These are phyloP conservation scores for Aleiodes testaceus DNA, from an alignment of 2,888 invertebrate genomes.

Conservation along the genomic window DNA sequence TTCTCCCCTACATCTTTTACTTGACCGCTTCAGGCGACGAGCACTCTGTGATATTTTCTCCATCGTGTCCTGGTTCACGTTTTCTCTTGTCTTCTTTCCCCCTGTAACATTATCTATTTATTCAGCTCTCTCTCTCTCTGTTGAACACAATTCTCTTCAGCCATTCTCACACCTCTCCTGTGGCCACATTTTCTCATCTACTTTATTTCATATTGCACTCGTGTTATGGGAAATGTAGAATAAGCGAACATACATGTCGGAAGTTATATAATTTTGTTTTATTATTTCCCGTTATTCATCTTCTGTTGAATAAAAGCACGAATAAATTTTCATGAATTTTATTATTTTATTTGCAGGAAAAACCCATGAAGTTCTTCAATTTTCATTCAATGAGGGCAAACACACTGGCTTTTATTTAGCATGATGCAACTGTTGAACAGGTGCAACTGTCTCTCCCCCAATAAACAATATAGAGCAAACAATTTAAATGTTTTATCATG, in stretches of 20 bases:
- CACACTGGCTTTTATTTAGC: constrained; percentile 1
- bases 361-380: not conserved
- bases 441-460: constrained; percentile 8
- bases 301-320: too few relatives aligned
- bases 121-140: constrained; percentile 28
- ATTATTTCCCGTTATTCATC: too few relatives aligned
- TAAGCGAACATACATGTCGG: not conserved
- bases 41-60: constrained; percentile 26
- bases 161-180: constrained; percentile 31
- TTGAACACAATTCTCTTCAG: constrained; percentile 12
- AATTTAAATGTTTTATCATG: constrained; percentile 2
- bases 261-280: not conserved
- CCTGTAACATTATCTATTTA: constrained; percentile 40
- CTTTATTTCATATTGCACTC: constrained; percentile 28
- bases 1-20: constrained; percentile 27
- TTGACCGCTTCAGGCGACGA: constrained; percentile 30
- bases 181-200: constrained; percentile 37
- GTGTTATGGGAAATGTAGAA: not conserved
- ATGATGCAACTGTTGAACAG: constrained; percentile 19
- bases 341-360: not conserved
- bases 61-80: constrained; percentile 32
- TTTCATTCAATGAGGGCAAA: not conserved
- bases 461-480: constrained; percentile 9
- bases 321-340: not conserved
- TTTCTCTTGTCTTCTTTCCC: constrained; percentile 42